A percentile compares a stretch with the other conserved stretches of the same genome.
Conservation (phyloP, 2,888 invertebrate genomes). For the Peribatodes rhomboidaria region DNA sequence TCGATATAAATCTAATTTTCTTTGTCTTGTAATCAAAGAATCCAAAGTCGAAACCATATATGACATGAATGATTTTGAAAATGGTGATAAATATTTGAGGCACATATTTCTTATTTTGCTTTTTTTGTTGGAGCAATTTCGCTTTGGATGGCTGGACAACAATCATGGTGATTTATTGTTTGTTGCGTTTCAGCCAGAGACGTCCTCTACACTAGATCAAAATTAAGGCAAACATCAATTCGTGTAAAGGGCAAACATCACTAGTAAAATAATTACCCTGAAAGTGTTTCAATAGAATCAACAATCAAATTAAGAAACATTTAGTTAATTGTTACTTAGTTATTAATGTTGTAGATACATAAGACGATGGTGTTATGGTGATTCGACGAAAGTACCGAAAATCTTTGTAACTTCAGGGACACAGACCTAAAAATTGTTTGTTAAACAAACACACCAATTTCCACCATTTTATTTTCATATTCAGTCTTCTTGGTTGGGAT, state of each 20-base stretch:
- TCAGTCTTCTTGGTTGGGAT: no score
- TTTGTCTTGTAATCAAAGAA: conserved; percentile 1
- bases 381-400: no score
- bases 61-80: neutral
- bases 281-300: no score
- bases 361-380: no score
- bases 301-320: no score
- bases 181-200: neutral
- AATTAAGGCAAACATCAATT: neutral
- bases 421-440: no score
- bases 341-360: no score
- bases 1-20: neutral
- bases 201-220: neutral
- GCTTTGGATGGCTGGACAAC: neutral
- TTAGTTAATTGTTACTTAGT: no score
- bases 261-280: neutral
- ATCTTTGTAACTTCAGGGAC: no score
- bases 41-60: neutral
- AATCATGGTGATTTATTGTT: neutral
- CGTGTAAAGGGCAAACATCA: neutral
- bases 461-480: no score
- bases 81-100: neutral
- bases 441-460: no score
- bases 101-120: neutral
- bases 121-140: neutral